Base-by-base conservation (phyloP, 2,888 invertebrate genomes). In the Drosophila greeni region DNA sequence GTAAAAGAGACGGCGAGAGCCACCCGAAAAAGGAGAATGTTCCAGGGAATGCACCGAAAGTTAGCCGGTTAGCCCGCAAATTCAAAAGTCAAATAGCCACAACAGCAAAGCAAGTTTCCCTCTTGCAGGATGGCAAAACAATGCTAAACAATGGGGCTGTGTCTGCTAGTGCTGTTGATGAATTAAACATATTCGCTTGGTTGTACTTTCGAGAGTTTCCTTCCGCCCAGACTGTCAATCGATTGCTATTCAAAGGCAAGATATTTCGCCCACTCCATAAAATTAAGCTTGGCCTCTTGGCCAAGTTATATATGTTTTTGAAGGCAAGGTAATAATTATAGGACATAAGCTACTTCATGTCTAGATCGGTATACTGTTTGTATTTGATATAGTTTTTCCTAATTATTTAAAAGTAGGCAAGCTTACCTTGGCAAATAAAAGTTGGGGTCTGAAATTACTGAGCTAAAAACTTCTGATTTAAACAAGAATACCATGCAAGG, bases 51-150 rank as follows among this genome's bases (percentile, higher is more conserved):
- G 42, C 61, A 24, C 24, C 39, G n/a, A 43, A 70, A 60, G 70
- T 60, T 49, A 23, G 18, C 45, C 20, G 23, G 39, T 60, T 49
- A 33, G 18, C 45, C 16, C 2, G 39, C 39, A 70, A 70, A 45
- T 33, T 71, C 55, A 37, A 71, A 71, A 68, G 73, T 71, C 69
- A 71, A 73, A 71, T 34, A 57, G 31, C 51, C 59, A 49, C 55
- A 37, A 33, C 36, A 40, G 9, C 18, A 34, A 7, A 20, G n/a
- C 34, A 42, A 31, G 59, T 61, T 59, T 43, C 31, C 16, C 62
- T 5, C 31, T 42, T 42, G 12, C 31, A 45, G 23, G 18, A n/a
- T 16, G 18, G 16, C 16, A 34, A 42, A 42, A 68, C 47, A 57
- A 45, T 29, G 39, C 16, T 20, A 23, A 40, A 56, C 18, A 45